These are phyloP conservation scores for Rhabdophis nuchalis DNA, from an alignment of 2,797 vertebrate species.

Conservation along the genomic window DNA sequence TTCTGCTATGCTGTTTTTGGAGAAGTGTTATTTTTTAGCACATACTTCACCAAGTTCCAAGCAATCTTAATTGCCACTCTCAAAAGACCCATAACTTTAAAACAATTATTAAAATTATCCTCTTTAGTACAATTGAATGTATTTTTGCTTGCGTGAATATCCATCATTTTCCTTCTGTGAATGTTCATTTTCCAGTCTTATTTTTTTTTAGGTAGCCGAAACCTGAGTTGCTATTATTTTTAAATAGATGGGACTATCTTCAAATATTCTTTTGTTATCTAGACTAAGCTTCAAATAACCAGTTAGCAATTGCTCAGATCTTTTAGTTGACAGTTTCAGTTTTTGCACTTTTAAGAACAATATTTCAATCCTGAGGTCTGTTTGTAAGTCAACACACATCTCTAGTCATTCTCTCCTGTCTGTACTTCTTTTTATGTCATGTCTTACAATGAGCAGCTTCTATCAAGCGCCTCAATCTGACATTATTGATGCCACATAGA, in stretches of 20 bases:
- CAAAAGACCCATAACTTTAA: neutral
- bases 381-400: neutral
- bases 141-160: neutral
- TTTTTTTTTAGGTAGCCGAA: neutral
- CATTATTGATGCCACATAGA: neutral
- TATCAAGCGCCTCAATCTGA: neutral
- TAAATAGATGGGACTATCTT: neutral
- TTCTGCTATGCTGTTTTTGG: neutral
- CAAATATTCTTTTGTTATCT: neutral
- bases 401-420: neutral
- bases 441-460: neutral
- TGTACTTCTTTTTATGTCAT: neutral
- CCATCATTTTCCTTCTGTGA: neutral
- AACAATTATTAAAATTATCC: neutral
- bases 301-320: neutral
- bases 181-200: neutral
- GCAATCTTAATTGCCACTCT: neutral
- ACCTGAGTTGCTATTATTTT: neutral
- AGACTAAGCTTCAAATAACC: neutral
- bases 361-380: neutral
- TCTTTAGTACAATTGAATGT: neutral
- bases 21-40: neutral
- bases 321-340: neutral
- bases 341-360: constrained; percentile 10
- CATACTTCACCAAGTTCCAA: neutral